Evolutionary conservation across 2,113 vertebrate genomes (phyloP).

Genomic region (Poecile atricapillus): DNA sequence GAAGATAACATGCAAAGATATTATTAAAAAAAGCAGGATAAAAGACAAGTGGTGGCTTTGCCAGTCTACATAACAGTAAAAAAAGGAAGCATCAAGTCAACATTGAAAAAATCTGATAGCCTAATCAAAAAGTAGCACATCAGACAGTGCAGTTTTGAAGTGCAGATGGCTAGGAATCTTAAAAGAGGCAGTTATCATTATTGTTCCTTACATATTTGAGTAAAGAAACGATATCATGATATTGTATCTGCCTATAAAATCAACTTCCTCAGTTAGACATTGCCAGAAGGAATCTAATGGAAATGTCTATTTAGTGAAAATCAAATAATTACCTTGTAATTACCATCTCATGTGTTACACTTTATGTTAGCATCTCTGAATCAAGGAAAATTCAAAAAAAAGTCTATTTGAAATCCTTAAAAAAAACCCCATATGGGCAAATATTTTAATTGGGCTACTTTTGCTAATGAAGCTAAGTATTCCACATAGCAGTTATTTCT

Average conservation of each 20-base stretch:
- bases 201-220: background rate
- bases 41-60: background rate
- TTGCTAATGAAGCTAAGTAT: constrained; percentile 28
- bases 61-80: background rate
- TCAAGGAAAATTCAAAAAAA: constrained; percentile 49
- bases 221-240: constrained; percentile 31
- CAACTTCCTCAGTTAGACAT: constrained; percentile 25
- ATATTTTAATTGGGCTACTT: constrained; percentile 63
- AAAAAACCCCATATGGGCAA: constrained; percentile 36
- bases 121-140: constrained; percentile 31
- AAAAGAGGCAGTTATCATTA: constrained; percentile 7
- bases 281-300: constrained; percentile 27
- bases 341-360: constrained; percentile 18
- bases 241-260: constrained; percentile 50
- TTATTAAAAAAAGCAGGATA: background rate
- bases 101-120: background rate
- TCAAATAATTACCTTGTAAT: constrained; percentile 61
- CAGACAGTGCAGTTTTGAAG: background rate
- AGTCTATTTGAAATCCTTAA: constrained; percentile 38
- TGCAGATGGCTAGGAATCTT: background rate
- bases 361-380: constrained; percentile 38
- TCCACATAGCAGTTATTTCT: constrained; percentile 1
- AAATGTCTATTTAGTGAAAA: constrained; percentile 44
- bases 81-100: background rate
- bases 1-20: constrained; percentile 1